Evolutionary conservation across 2,797 vertebrate genomes (phyloP), one percentile per base, ranked within the genome.

Genomic region (Champsocephalus gunnari): DNA sequence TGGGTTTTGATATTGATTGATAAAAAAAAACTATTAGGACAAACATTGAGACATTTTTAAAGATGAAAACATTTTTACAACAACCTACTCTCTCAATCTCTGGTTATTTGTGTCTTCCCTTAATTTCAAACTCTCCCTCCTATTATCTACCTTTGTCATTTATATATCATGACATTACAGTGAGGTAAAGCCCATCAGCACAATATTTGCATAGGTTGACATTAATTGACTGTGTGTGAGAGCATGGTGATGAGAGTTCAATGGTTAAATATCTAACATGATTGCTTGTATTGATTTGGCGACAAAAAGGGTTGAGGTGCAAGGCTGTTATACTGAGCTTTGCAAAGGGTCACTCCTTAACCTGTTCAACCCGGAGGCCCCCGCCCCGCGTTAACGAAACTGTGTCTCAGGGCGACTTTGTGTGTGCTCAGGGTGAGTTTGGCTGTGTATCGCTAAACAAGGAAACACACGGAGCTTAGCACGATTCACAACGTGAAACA

Each of bases 221-320:
- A 38, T 38, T 38, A 38, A 38, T 38, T 38, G 34, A 38, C 34
- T 38, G 48, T 28, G 24, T 47, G 72, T 32, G 64, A 28, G 65
- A 58, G 44, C 3, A 47, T 41, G 32, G 67, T 59, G 55, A 70
- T 55, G n/a, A 57, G 44, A 54, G 83, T 57, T 75, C 79, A 86
- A 17, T 81, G 83, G 78, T 88, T 80, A 83, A 83, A 83, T 56
- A 72, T 78, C 71, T 53, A 60, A 81, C 81, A 81, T 59, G 64
- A 53, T 54, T 51, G 51, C 44, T 44, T 12, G 12, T 62, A 82
- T 77, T 72, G 83, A 82, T 79, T 77, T 69, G 41, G 34, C 21
- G 41, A 60, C 58, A 77, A 41, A 56, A 13, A 54, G 77, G 61
- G 28, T 65, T 38, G 45, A 62, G 47, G 45, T 58, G 64, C 14